Percentiles rank a stretch among this genome's conserved stretches.
Evolutionary conservation across 2,888 invertebrate species (phyloP).

Genomic region (Nycteola revayana): DNA sequence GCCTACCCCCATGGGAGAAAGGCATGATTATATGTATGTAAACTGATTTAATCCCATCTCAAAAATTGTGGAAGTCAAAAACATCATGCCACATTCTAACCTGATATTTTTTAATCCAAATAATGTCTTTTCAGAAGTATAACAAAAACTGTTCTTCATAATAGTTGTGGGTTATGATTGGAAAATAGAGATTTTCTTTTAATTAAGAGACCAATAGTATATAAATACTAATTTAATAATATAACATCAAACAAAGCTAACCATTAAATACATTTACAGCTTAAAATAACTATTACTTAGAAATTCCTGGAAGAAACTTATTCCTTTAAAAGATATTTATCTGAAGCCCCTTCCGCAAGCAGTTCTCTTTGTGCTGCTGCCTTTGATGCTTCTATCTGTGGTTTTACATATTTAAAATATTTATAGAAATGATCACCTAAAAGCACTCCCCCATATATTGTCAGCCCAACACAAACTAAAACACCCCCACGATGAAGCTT

Average conservation of each 20-base stretch:
- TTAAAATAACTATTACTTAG: conserved; percentile 27
- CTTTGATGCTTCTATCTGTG: conserved; percentile 58
- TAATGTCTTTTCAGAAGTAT: too few relatives aligned
- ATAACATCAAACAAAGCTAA: conserved; percentile 27
- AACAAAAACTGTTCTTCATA: too few relatives aligned
- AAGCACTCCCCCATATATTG: conserved; percentile 53
- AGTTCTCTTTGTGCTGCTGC: conserved; percentile 67
- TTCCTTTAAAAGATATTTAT: conserved; percentile 48
- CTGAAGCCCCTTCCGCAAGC: conserved; percentile 72
- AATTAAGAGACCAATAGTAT: too few relatives aligned
- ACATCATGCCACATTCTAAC: too few relatives aligned
- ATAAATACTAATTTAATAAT: conserved; percentile 34
- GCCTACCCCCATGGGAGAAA: too few relatives aligned
- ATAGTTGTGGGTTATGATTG: too few relatives aligned
- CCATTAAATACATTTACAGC: conserved; percentile 35
- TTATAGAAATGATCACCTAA: conserved; percentile 63
- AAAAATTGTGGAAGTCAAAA: too few relatives aligned
- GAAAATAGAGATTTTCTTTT: too few relatives aligned
- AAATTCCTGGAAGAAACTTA: conserved; percentile 14
- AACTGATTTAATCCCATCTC: too few relatives aligned
- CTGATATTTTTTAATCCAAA: too few relatives aligned
- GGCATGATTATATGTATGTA: too few relatives aligned
- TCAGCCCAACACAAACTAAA: conserved; percentile 66
- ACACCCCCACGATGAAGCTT: conserved; percentile 75
- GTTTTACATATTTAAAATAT: conserved; percentile 68